Evolutionary conservation across 2,113 vertebrate species (phyloP), one percentile per base, ranked within the genome.

Genomic region (Garra rufa): DNA sequence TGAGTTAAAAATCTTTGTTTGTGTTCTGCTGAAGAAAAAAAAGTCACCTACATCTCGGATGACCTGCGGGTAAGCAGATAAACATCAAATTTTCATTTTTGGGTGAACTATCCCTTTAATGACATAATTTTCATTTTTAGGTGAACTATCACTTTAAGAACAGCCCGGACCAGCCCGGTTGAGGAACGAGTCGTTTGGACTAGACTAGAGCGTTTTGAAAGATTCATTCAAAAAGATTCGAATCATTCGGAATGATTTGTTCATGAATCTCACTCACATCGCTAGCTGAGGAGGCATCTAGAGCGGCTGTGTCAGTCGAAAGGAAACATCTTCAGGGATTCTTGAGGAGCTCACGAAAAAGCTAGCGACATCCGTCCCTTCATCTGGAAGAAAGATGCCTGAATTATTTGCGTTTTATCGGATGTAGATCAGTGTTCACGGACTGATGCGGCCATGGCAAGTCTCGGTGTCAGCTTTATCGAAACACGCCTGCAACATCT

Each of bases 381-480:
- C 24, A 11, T 44, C 43, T 28, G 41, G 76, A 43, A 41, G 77
- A 10, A 48, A 34, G 10, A 7, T 10, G 61, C 9, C 78, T 48
- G 26, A 67, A 80, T 78, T 50, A 28, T 48, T 80, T 8, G 5
- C 26, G 9, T 46, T 48, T 80, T 65, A 67, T 48, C 43, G 59
- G 9, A 48, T 67, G 4, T 67, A 14, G 52, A 78, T 78, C 3
- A 43, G 11, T 59, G 9, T 63, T 43, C 38, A 44, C 17, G 55
- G 38, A 21, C 76, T 63, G 26, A 80, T 48, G 41, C 43, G 77
- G 77, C 15, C 43, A 63, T 80, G 77, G 77, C 59, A 67, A 67
- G 77, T 67, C 59, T 30, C 73, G 44, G 73, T 75, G 73, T 80
- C 59, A n/a, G 77, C 59, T 48, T 67, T 30, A 80, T 30, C 41